These are phyloP conservation scores for Drosophila sp. DNA, from an alignment of 1,140 invertebrate species.

Conservation along the genomic window DNA sequence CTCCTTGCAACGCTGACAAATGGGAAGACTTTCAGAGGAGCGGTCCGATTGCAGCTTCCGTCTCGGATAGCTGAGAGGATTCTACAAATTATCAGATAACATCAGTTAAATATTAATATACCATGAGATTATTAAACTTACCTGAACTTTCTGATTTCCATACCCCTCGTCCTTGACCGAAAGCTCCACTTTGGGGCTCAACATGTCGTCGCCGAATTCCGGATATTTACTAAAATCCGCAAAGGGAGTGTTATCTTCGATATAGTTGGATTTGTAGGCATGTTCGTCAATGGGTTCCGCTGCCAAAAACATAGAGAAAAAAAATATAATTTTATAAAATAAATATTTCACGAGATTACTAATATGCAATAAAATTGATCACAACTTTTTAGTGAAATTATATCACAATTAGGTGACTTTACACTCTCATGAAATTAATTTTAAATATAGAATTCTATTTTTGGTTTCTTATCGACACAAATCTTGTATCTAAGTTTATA, in stretches of 20 bases:
- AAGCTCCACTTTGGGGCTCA: constrained; percentile 69
- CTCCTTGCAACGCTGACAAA: constrained; percentile 81
- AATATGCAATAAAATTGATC: constrained; percentile 4
- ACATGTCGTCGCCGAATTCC: constrained; percentile 67
- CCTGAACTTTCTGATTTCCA: constrained; percentile 54
- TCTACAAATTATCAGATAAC: constrained; percentile 31
- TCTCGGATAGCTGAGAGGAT: constrained; percentile 66
- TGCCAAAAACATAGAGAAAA: constrained; percentile 53
- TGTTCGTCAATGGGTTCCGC: constrained; percentile 73
- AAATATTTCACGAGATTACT: constrained; percentile 7
- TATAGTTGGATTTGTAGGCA: constrained; percentile 70
- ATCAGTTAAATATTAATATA: neutral
- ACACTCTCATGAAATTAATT: constrained; percentile 30
- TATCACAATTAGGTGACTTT: constrained; percentile 19
- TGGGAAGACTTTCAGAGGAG: constrained; percentile 61
- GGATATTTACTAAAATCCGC: constrained; percentile 69
- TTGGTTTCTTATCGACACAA: constrained; percentile 34
- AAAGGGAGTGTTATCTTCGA: constrained; percentile 74
- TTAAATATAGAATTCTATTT: constrained; percentile 54
- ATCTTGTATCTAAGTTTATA: constrained; percentile 23
- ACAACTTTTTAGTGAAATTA: constrained; percentile 18
- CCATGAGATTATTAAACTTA: neutral
- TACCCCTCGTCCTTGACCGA: constrained; percentile 63
- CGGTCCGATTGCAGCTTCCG: constrained; percentile 74
- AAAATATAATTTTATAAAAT: constrained; percentile 9